Conservation (phyloP, 1,140 invertebrate species). For the Pemphigus obesinymphae region DNA sequence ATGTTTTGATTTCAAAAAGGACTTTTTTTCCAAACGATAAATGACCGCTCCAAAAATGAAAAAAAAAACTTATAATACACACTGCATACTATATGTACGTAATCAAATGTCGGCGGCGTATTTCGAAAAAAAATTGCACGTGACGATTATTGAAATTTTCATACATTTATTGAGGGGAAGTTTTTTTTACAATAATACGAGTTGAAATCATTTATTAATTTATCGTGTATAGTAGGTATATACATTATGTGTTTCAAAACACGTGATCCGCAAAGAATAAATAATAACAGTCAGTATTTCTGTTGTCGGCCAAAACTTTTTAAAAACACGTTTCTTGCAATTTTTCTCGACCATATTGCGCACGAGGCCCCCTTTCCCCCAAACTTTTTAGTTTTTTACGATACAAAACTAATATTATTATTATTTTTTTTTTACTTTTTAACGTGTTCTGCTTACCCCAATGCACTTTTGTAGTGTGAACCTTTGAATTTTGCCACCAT, state of each 20-base stretch:
- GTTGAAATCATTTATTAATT: neutral
- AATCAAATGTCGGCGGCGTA: too few relatives aligned
- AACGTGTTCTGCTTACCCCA: conserved; percentile 64
- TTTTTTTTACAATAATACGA: too few relatives aligned
- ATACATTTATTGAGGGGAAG: too few relatives aligned
- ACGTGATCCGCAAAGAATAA: neutral
- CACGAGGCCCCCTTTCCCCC: neutral
- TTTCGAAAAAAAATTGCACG: too few relatives aligned
- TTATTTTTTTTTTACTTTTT: neutral
- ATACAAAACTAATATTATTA: neutral
- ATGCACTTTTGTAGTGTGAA: conserved; percentile 73
- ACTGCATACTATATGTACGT: too few relatives aligned
- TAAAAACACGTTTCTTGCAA: neutral
- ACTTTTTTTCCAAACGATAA: neutral
- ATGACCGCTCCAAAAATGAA: too few relatives aligned
- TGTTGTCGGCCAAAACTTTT: neutral
- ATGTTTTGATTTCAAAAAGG: neutral
- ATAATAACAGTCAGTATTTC: neutral
- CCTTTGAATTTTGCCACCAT: conserved; percentile 67
- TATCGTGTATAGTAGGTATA: neutral
- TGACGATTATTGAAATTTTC: too few relatives aligned
- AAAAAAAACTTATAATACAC: too few relatives aligned
- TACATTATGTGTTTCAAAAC: neutral
- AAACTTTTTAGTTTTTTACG: too few relatives aligned
- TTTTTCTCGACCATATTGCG: neutral